Evolutionary conservation across 2,113 vertebrate species (phyloP).

Genomic region (Hippopotamus amphibius): DNA sequence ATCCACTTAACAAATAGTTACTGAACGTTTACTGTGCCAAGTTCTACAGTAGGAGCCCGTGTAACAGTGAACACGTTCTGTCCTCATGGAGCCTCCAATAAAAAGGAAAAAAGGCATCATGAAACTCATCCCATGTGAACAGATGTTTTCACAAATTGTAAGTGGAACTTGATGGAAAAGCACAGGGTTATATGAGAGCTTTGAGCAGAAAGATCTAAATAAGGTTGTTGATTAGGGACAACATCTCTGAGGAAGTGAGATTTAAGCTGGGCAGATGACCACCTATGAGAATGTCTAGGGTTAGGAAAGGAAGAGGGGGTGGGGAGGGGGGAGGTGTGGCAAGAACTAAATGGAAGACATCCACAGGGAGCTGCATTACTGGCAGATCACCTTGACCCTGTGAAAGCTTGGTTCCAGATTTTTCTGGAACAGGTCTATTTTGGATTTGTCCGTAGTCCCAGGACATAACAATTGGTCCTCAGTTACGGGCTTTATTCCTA

Average conservation of each 20-base stretch:
- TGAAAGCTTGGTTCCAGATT: not conserved
- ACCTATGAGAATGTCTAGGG: not conserved
- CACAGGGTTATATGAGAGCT: not conserved
- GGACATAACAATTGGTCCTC: not conserved
- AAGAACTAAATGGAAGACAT: not conserved
- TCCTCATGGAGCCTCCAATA: not conserved
- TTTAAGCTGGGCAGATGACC: not conserved
- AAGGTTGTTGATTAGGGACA: not conserved
- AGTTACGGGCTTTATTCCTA: not conserved
- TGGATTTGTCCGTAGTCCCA: not conserved
- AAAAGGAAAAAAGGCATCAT: not conserved
- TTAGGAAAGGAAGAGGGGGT: not conserved
- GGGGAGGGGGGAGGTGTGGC: fast-evolving
- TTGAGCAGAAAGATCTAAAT: not conserved
- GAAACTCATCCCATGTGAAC: not conserved
- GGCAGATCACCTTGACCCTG: not conserved
- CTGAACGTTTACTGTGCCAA: not conserved
- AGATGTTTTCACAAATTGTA: not conserved
- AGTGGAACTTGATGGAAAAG: not conserved
- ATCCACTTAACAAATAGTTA: not conserved
- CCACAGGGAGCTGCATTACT: not conserved
- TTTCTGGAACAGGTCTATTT: not conserved
- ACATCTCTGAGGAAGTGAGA: not conserved
- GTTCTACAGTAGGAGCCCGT: not conserved
- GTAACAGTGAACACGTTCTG: not conserved